A percentile compares a stretch with the other conserved stretches of the same genome.
phyloP scores from a whole-genome alignment of 2,888 invertebrate species.

The Leptarthrus brevirostris region DNA sequence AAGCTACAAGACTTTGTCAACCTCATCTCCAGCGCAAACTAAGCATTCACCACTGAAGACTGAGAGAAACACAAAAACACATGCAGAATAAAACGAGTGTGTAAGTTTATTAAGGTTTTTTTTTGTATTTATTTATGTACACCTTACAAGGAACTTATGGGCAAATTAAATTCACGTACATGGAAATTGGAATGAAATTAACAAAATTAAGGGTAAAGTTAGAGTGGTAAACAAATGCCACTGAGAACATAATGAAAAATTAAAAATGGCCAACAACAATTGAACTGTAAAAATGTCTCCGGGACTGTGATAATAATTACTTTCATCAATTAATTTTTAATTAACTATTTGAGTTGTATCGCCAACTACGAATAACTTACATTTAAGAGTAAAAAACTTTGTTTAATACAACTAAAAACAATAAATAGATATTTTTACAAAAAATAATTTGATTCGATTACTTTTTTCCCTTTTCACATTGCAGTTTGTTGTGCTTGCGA shows the following conservation, averaged over 20 bases:
- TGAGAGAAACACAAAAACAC: too few relatives aligned
- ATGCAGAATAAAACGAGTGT: too few relatives aligned
- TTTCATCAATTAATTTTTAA: not conserved
- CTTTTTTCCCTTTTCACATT: not conserved
- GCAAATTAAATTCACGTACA: conserved; percentile 3
- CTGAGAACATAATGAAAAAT: conserved; percentile 1
- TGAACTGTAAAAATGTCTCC: not conserved
- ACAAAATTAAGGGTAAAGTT: conserved; percentile 15
- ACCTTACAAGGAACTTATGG: conserved; percentile 23
- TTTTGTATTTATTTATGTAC: conserved; percentile 31
- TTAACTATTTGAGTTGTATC: not conserved
- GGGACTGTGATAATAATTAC: not conserved
- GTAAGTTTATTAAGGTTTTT: too few relatives aligned
- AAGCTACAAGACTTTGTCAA: too few relatives aligned
- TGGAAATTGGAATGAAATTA: conserved; percentile 31
- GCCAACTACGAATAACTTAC: not conserved
- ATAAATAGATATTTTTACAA: conserved; percentile 42
- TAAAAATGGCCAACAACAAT: not conserved
- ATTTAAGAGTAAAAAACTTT: conserved; percentile 15
- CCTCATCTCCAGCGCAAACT: too few relatives aligned
- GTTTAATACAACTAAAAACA: conserved; percentile 25
- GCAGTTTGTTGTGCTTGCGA: not conserved
- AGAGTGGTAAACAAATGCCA: conserved; percentile 11
- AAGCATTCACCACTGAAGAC: too few relatives aligned
- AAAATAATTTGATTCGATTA: conserved; percentile 6